Percentiles rank a stretch among this genome's conserved stretches.
phyloP scores from a whole-genome alignment of 2,888 invertebrate species.

The Andrena haemorrhoa region DNA sequence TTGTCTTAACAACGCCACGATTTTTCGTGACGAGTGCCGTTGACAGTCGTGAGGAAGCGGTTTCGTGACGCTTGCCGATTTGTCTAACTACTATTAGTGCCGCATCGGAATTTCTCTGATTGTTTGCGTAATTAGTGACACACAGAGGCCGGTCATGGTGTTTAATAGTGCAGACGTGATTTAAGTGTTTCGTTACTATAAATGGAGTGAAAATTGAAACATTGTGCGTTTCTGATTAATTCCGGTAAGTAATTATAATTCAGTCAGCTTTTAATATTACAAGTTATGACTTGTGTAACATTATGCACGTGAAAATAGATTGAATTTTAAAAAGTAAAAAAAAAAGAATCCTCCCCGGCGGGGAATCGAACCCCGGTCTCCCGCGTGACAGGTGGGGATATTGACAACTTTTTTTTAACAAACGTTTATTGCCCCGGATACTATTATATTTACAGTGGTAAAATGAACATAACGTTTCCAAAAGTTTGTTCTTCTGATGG shows the following conservation, averaged over 20 bases:
- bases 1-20: slow-evolving; percentile 18
- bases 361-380: too few relatives aligned
- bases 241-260: too few relatives aligned
- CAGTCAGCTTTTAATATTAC: too few relatives aligned
- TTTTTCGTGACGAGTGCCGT: slow-evolving; percentile 32
- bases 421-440: too few relatives aligned
- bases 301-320: too few relatives aligned
- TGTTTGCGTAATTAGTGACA: slow-evolving; percentile 52
- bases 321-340: too few relatives aligned
- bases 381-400: slow-evolving; percentile 55
- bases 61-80: slow-evolving; percentile 52
- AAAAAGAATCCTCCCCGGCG: too few relatives aligned
- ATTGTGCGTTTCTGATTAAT: background rate
- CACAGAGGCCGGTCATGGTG: slow-evolving; percentile 26
- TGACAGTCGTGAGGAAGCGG: slow-evolving; percentile 28
- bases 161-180: slow-evolving; percentile 17
- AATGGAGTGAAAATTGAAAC: background rate
- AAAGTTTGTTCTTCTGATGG: too few relatives aligned
- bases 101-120: slow-evolving; percentile 49
- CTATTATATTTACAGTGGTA: too few relatives aligned
- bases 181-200: slow-evolving; percentile 3
- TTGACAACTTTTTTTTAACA: slow-evolving; percentile 23
- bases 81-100: slow-evolving; percentile 51
- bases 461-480: too few relatives aligned
- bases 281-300: too few relatives aligned